phyloP scores from a whole-genome alignment of 2,888 invertebrate species.

The Polietes domitor region DNA sequence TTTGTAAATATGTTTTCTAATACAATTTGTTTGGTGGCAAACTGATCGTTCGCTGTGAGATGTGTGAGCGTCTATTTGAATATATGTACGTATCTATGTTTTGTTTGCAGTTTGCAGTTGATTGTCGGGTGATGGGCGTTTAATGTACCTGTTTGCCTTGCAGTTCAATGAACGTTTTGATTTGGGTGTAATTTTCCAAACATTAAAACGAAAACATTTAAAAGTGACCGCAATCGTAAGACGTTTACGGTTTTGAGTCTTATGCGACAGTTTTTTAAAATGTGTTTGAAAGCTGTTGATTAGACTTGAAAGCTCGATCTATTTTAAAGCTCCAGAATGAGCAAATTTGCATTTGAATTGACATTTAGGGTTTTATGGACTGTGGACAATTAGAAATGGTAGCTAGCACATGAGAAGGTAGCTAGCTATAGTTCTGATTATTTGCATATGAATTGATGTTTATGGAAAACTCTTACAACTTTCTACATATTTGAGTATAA shows the following conservation, averaged over 20 bases:
- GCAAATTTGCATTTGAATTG: too few relatives aligned
- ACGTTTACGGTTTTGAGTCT: not conserved
- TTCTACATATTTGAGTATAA: too few relatives aligned
- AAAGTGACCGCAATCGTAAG: not conserved
- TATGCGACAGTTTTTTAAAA: too few relatives aligned
- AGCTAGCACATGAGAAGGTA: too few relatives aligned
- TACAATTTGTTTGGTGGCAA: slow-evolving; percentile 22
- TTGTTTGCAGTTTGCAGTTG: slow-evolving; percentile 40
- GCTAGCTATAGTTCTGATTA: too few relatives aligned
- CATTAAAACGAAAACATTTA: slow-evolving; percentile 15
- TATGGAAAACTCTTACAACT: too few relatives aligned
- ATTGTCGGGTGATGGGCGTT: slow-evolving; percentile 66
- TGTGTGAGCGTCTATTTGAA: slow-evolving; percentile 49
- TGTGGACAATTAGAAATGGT: too few relatives aligned
- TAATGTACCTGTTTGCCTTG: slow-evolving; percentile 79
- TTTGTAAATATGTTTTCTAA: slow-evolving; percentile 16
- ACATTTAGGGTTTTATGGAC: too few relatives aligned
- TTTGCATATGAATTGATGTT: too few relatives aligned
- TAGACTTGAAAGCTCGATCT: too few relatives aligned
- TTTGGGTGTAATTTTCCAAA: slow-evolving; percentile 46
- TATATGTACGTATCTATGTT: slow-evolving; percentile 6
- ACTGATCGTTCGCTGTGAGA: not conserved
- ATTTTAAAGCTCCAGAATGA: too few relatives aligned
- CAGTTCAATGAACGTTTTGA: slow-evolving; percentile 77
- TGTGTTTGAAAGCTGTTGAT: too few relatives aligned